Base-by-base conservation (phyloP, 1,140 invertebrate genomes). In the Drosophila lacertosa region DNA sequence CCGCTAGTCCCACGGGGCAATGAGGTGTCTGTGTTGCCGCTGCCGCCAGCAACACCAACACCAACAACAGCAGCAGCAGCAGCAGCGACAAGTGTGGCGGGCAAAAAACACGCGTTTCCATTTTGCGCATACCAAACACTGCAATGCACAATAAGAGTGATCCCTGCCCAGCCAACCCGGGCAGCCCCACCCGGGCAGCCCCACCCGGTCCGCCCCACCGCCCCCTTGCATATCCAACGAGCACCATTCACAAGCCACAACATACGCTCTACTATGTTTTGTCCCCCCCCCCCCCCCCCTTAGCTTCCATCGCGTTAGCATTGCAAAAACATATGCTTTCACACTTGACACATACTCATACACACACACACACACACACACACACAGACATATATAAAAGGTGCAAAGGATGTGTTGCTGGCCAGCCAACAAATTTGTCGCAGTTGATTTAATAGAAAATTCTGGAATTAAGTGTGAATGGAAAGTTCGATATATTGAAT, bases 301-400 rank as follows among this genome's bases (percentile, higher is more conserved):
- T 35, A 20, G 44, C 39, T 20, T 16, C 24, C 58, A 63, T 55
- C 66, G 63, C 60, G 75, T 74, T 80, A 65, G 58, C 74, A 69
- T 88, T 81, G 73, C 74, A 59, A 77, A 86, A 86, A 86, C 81
- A 86, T 88, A 88, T 86, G 81, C 81, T 86, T 86, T 86, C 81
- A 81, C 82, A 86, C 81, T 73, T 71, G 77, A 70, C 72, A 76
- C 37, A 66, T 67, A 51, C 75, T 51, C 65, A 75, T 47, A 75
- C 16, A 22, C 51, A 51, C 13, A 5, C 29, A 55, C 39, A 33
- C 47, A 60, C 32, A 18, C 45, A 16, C n/a, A 22, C 42, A 45
- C 42, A 26, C 4, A 9, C 10, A 10, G 10, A 44, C 4, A 22
- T 11, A 22, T n/a, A 37, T 53, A 15, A 39, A 60, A 65, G 60